A percentile compares a stretch with the other conserved stretches of the same genome.
Evolutionary conservation across 1,140 invertebrate genomes (phyloP).

Genomic region (Cherax quadricarinatus): DNA sequence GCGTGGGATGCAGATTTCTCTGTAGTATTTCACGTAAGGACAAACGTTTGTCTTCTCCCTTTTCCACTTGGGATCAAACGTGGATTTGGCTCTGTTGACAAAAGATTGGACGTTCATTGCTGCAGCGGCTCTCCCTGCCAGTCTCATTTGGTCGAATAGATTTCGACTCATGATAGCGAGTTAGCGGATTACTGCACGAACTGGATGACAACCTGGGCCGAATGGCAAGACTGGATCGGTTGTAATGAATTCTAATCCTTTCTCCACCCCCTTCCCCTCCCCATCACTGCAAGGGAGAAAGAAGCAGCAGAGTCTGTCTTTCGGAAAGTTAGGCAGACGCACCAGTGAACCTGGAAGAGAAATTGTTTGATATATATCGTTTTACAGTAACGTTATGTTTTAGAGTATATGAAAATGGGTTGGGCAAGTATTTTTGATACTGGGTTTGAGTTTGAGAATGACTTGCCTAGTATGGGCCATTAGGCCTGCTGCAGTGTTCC

Average conservation of each 20-base stretch:
- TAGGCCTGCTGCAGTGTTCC: too few relatives aligned
- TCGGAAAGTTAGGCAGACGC: neutral
- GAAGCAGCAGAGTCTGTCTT: neutral
- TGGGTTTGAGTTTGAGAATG: too few relatives aligned
- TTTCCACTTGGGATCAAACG: constrained; percentile 48
- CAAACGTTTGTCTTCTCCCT: constrained; percentile 35
- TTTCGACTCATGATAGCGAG: constrained; percentile 42
- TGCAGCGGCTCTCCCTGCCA: constrained; percentile 1
- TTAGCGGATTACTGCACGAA: constrained; percentile 39
- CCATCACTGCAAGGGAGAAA: neutral
- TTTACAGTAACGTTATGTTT: too few relatives aligned
- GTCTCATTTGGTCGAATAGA: constrained; percentile 41
- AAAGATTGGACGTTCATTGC: constrained; percentile 35
- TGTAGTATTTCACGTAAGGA: constrained; percentile 17
- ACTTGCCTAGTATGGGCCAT: too few relatives aligned
- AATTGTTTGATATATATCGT: too few relatives aligned
- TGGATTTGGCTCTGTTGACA: constrained; percentile 38
- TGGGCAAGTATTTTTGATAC: too few relatives aligned
- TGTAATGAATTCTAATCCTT: constrained; percentile 37
- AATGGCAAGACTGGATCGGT: constrained; percentile 19
- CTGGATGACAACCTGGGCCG: neutral
- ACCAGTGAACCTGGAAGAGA: too few relatives aligned
- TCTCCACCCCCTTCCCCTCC: too few relatives aligned
- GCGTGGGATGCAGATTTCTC: constrained; percentile 4
- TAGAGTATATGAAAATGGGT: too few relatives aligned